Percentiles rank a stretch among this genome's conserved stretches.
phyloP scores from a whole-genome alignment of 64 coral and sea anemone genomes.

The Pocillopora damicornis region DNA sequence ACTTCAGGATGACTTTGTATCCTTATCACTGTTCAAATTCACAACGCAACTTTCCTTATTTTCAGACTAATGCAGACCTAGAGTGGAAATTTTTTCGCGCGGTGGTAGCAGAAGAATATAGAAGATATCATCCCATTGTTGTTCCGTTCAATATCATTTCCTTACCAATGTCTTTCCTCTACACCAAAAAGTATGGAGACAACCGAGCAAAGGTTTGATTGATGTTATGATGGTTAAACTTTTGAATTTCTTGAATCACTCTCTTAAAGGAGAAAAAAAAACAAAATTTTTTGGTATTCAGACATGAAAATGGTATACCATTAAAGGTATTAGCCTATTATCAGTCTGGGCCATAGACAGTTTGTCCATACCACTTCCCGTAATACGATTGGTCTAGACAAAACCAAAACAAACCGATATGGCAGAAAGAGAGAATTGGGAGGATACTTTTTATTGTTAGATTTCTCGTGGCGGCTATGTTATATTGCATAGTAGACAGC shows the following conservation, averaged over 20 bases:
- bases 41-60: not conserved
- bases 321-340: no score
- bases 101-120: slow-evolving; percentile 24
- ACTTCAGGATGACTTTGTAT: not conserved
- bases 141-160: slow-evolving; percentile 32
- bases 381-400: no score
- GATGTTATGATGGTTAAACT: not conserved
- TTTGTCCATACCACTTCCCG: no score
- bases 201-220: not conserved
- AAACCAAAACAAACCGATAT: no score
- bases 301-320: no score
- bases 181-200: slow-evolving; percentile 10
- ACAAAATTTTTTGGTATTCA: no score
- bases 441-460: no score
- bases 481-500: no score
- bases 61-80: slow-evolving; percentile 39
- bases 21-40: not conserved
- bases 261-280: not conserved
- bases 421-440: no score
- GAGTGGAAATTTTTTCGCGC: slow-evolving; percentile 43
- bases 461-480: no score
- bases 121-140: slow-evolving; percentile 28
- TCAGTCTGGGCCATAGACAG: no score
- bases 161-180: not conserved
- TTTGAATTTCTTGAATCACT: not conserved